Evolutionary conservation across 1,140 invertebrate species (phyloP).

Genomic region (Drosophila yakuba): DNA sequence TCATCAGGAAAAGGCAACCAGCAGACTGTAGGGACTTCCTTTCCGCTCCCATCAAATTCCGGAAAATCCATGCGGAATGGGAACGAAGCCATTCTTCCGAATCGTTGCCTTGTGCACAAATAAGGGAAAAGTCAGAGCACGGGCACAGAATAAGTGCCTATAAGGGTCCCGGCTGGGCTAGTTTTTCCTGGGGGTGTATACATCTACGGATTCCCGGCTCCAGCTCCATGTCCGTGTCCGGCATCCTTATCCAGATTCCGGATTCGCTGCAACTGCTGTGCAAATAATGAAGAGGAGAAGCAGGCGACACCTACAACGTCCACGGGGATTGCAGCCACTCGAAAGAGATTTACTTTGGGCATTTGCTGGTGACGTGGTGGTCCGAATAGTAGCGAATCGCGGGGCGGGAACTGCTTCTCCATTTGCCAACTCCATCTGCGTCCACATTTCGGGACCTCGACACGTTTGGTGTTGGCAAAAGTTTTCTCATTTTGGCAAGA

Average conservation of each 20-base stretch:
- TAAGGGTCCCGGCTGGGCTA: constrained; percentile 18
- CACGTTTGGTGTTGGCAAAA: constrained; percentile 76
- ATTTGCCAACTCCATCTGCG: constrained; percentile 38
- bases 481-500: constrained; percentile 80
- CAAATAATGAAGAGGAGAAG: constrained; percentile 65
- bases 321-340: constrained; percentile 72
- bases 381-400: constrained; percentile 7
- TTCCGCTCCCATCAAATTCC: constrained; percentile 10
- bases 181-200: constrained; percentile 12
- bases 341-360: constrained; percentile 79
- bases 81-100: constrained; percentile 68
- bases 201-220: neutral
- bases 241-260: constrained; percentile 1
- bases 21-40: constrained; percentile 33
- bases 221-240: neutral
- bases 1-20: constrained; percentile 34
- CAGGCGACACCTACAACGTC: constrained; percentile 48
- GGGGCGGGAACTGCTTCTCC: constrained; percentile 16
- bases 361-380: constrained; percentile 31
- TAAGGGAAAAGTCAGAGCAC: constrained; percentile 64
- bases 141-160: constrained; percentile 43
- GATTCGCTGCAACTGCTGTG: constrained; percentile 70
- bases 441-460: constrained; percentile 49
- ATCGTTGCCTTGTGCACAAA: constrained; percentile 74
- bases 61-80: constrained; percentile 41